These are phyloP conservation scores for Idaea straminata DNA, from an alignment of 2,888 invertebrate genomes.

Conservation along the genomic window DNA sequence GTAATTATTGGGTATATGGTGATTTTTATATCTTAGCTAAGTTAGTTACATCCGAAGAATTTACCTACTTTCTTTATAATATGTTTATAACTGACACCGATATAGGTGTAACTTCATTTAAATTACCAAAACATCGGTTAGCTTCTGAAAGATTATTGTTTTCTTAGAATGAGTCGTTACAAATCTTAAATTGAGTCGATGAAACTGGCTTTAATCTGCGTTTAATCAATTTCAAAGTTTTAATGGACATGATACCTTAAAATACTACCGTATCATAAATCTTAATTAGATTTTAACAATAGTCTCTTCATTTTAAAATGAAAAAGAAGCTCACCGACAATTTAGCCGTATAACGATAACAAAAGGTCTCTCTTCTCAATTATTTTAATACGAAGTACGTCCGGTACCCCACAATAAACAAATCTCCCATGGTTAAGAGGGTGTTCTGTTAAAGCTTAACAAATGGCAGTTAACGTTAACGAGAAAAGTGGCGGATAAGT, in stretches of 20 bases:
- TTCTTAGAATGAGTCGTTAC: neutral
- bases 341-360: neutral
- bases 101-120: neutral
- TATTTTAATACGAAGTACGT: neutral
- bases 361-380: neutral
- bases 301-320: neutral
- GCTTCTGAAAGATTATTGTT: neutral
- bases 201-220: neutral
- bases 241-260: neutral
- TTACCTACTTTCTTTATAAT: neutral
- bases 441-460: conserved; percentile 55
- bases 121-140: neutral
- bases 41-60: neutral
- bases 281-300: neutral
- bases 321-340: neutral
- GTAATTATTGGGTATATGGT: neutral
- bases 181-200: neutral
- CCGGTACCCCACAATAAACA: neutral
- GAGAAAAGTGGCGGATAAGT: conserved; percentile 73
- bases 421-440: conserved; percentile 49
- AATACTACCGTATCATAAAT: neutral
- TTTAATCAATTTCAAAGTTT: neutral
- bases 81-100: neutral
- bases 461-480: conserved; percentile 61
- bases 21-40: too few relatives aligned